Base-by-base conservation (phyloP, 2,797 vertebrate genomes). In the Sebastes itinus region DNA sequence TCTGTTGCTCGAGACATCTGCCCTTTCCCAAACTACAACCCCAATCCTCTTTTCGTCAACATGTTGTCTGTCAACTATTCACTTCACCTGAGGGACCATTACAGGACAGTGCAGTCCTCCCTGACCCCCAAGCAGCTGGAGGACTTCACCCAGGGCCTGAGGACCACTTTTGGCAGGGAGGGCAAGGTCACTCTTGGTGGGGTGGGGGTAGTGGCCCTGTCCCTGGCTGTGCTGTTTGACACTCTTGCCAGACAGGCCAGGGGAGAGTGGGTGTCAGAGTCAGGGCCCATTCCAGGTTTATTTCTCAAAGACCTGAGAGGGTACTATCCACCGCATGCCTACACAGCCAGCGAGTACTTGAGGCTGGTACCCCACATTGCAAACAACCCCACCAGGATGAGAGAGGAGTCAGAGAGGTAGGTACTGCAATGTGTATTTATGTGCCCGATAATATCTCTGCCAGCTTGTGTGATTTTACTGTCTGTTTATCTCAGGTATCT, bases 311-410 rank as follows among this genome's bases (percentile, higher is more conserved):
- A 84, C 7, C 27, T 2, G 16, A 73, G 35, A 20, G 78, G 66
- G 18, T n/a, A 20, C 25, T 81, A 87, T 20, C 75, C 46, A 54
- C 71, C 79, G 0, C 16, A 63, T 3, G 65, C 78, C 56, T 25
- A 73, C 68, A 86, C 78, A 0, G 5, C 70, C 70, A 86, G 85
- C 16, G 49, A 74, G 10, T 88, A 80, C 38, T n/a, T 87, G 52
- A 80, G 82, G 54, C 72, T 83, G 62, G 78, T 87, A 25, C 85
- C 85, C 25, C 22, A 83, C 66, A 83, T 87, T 3, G 78, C 81
- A 23, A 88, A 87, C 79, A 89, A 82, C 23, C 75, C 88, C 13
- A 62, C 6, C 20, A 80, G 70, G 64, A 88, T 88, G 85, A 82
- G 2, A 66, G 25, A 79, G 32, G 63, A 75, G 73, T 33, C 73